These are phyloP conservation scores for Catocala fraxini DNA, from an alignment of 2,888 invertebrate species.

Conservation along the genomic window DNA sequence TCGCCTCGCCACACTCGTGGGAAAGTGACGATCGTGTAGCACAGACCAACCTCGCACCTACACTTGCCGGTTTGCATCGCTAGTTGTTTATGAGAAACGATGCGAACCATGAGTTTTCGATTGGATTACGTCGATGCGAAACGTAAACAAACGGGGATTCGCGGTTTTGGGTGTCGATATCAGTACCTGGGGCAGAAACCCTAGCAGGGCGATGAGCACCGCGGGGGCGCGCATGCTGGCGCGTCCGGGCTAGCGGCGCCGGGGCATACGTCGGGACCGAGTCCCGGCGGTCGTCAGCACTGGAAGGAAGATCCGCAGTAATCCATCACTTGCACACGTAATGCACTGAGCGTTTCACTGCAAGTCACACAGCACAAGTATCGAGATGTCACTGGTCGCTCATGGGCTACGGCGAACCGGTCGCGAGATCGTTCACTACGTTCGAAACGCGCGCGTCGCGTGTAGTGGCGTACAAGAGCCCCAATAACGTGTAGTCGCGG, in stretches of 20 bases:
- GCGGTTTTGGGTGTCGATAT: slow-evolving; percentile 75
- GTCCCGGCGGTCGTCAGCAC: slow-evolving; percentile 79
- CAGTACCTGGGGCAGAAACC: slow-evolving; percentile 87
- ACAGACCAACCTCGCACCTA: slow-evolving; percentile 46
- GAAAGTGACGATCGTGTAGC: slow-evolving; percentile 78
- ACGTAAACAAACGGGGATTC: slow-evolving; percentile 77
- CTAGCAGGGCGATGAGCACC: slow-evolving; percentile 86
- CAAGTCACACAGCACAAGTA: slow-evolving; percentile 85
- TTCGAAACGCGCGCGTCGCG: slow-evolving; percentile 85
- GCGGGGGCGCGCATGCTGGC: slow-evolving; percentile 86
- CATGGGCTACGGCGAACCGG: slow-evolving; percentile 83
- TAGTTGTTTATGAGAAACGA: slow-evolving; percentile 62
- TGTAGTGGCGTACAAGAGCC: slow-evolving; percentile 72
- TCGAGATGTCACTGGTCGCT: slow-evolving; percentile 83
- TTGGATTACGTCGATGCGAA: slow-evolving; percentile 59
- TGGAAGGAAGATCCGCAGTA: slow-evolving; percentile 76
- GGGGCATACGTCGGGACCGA: slow-evolving; percentile 80
- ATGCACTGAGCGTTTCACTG: slow-evolving; percentile 83
- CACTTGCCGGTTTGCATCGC: slow-evolving; percentile 55
- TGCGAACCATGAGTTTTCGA: slow-evolving; percentile 60
- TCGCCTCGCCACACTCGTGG: slow-evolving; percentile 70
- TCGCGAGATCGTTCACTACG: slow-evolving; percentile 83
- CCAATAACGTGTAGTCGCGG: slow-evolving; percentile 73
- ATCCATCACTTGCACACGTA: slow-evolving; percentile 85
- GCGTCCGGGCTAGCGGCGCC: slow-evolving; percentile 85